Evolutionary conservation across 2,113 vertebrate genomes (phyloP).

Genomic region (Podiceps cristatus): DNA sequence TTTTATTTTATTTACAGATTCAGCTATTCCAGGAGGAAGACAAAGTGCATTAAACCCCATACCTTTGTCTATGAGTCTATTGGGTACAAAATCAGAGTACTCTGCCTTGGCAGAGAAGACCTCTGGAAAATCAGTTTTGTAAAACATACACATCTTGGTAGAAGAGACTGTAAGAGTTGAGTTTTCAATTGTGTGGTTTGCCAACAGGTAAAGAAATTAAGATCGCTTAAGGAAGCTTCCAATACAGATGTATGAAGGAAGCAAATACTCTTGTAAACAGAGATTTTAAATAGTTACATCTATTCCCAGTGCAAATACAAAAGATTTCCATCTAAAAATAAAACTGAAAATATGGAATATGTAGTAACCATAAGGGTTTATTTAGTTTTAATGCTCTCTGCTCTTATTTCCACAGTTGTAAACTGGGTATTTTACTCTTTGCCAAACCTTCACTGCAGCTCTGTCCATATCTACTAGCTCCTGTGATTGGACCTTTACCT

Average conservation of each 20-base stretch:
- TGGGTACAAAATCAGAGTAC: not conserved
- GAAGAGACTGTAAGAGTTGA: not conserved
- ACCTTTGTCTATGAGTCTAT: not conserved
- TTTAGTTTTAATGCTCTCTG: not conserved
- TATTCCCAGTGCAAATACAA: not conserved
- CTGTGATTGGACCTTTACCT: not conserved
- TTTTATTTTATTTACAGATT: not conserved
- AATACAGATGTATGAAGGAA: not conserved
- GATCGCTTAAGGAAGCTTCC: not conserved
- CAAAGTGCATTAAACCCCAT: not conserved
- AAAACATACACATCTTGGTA: not conserved
- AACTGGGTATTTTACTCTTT: not conserved
- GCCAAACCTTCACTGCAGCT: not conserved
- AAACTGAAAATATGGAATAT: not conserved
- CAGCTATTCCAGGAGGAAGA: not conserved
- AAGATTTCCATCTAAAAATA: not conserved
- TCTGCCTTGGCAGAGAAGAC: not conserved
- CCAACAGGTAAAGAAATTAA: not conserved
- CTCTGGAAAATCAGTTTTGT: not conserved
- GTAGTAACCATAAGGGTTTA: not conserved
- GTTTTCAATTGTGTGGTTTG: not conserved
- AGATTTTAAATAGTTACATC: not conserved
- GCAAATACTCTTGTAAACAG: not conserved
- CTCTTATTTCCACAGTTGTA: not conserved
- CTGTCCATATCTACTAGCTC: not conserved